A percentile compares a stretch with the other conserved stretches of the same genome.
Conservation (phyloP, 2,888 invertebrate genomes). For the Amaurobius ferox region DNA sequence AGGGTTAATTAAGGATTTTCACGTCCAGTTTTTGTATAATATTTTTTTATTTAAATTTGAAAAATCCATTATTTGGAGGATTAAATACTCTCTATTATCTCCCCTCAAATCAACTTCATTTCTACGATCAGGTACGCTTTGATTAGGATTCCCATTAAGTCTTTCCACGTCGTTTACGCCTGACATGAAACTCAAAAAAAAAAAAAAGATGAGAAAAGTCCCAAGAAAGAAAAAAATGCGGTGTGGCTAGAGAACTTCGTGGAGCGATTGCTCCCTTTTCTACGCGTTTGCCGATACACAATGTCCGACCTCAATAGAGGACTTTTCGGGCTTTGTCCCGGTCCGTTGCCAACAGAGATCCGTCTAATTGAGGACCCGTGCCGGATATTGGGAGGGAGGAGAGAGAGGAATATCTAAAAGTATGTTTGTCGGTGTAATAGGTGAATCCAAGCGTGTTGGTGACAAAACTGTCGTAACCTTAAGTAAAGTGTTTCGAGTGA, state of each 20-base stretch:
- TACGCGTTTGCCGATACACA: background rate
- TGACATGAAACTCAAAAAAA: background rate
- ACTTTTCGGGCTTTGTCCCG: background rate
- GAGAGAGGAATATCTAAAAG: too few species aligned
- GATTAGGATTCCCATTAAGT: background rate
- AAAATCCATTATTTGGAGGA: too few species aligned
- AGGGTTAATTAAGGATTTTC: too few species aligned
- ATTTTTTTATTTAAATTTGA: too few species aligned
- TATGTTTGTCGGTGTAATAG: too few species aligned
- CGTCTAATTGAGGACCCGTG: slow-evolving; percentile 39
- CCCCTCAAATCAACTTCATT: too few species aligned
- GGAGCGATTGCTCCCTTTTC: background rate
- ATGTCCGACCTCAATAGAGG: background rate
- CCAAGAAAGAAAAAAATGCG: background rate
- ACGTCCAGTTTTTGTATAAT: too few species aligned
- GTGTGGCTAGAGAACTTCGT: background rate
- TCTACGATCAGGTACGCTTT: too few species aligned
- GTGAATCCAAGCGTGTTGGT: background rate
- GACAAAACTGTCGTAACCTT: too few species aligned
- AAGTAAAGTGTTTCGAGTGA: too few species aligned
- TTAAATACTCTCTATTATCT: too few species aligned
- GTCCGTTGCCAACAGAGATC: slow-evolving; percentile 20
- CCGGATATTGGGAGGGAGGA: slow-evolving; percentile 27
- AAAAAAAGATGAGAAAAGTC: background rate
- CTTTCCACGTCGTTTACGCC: background rate